Percentiles rank a stretch among this genome's conserved stretches.
Evolutionary conservation across 2,113 vertebrate species (phyloP).

Genomic region (Hyperopisus bebe): DNA sequence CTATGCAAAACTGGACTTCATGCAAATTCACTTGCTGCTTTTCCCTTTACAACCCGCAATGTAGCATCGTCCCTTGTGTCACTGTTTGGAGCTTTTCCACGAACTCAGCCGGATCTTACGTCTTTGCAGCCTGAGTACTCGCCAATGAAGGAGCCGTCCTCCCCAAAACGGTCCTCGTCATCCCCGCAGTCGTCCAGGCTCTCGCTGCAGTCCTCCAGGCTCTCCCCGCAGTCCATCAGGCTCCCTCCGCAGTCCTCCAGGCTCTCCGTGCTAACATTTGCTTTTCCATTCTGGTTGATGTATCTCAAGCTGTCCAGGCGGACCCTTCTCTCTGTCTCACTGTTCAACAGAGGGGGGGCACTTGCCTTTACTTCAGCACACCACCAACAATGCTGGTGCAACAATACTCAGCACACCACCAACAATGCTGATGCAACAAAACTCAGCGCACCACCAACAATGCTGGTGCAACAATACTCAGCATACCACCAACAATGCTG

Average conservation of each 20-base stretch:
- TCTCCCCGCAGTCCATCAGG: slow-evolving; percentile 43
- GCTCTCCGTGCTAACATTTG: slow-evolving; percentile 54
- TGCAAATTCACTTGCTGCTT: slow-evolving; percentile 41
- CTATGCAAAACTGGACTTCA: slow-evolving; percentile 42
- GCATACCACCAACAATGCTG: not conserved
- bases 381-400: not conserved
- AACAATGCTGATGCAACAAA: not conserved
- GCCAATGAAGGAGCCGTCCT: slow-evolving; percentile 95
- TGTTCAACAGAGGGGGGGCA: slow-evolving; percentile 35
- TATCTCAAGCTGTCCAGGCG: slow-evolving; percentile 83
- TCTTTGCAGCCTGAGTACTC: slow-evolving; percentile 82
- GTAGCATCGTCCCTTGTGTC: slow-evolving; percentile 33
- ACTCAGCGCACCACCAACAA: not conserved
- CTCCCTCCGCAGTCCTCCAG: not conserved
- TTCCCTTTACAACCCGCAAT: slow-evolving; percentile 31
- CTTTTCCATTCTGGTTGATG: slow-evolving; percentile 72
- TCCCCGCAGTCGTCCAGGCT: not conserved
- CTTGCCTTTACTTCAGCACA: not conserved
- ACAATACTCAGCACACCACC: not conserved
- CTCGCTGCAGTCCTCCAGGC: not conserved
- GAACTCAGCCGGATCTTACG: slow-evolving; percentile 75
- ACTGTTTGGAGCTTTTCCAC: slow-evolving; percentile 66
- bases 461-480: not conserved
- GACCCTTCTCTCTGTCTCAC: slow-evolving; percentile 91
- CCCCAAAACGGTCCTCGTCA: slow-evolving; percentile 63